Evolutionary conservation across 2,113 vertebrate species (phyloP).

Genomic region (Thinocorus orbignyianus): DNA sequence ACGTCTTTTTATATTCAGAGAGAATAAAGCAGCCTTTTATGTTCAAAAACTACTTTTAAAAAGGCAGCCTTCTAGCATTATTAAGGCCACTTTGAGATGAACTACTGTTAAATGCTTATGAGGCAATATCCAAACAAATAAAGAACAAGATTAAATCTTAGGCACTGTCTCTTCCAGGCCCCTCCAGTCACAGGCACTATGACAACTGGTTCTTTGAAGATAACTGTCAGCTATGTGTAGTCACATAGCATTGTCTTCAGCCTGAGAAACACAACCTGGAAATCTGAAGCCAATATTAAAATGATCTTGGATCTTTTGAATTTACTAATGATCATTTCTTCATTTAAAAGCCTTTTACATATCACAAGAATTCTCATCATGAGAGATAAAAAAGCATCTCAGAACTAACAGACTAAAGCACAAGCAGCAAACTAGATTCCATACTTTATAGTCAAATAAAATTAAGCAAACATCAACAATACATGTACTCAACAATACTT

Average conservation of each 20-base stretch:
- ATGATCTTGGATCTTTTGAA: not conserved
- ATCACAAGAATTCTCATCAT: not conserved
- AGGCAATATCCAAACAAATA: not conserved
- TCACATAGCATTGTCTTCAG: not conserved
- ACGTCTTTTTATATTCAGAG: not conserved
- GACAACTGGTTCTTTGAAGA: slow-evolving; percentile 1
- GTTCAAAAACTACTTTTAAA: not conserved
- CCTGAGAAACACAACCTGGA: not conserved
- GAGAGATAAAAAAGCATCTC: not conserved
- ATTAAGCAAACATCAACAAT: not conserved
- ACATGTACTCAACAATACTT: not conserved
- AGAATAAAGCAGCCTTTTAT: not conserved
- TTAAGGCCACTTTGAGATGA: not conserved
- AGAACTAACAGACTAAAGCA: not conserved
- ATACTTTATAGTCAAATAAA: not conserved
- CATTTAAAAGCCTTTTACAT: not conserved
- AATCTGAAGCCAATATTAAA: not conserved
- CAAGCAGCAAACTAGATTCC: not conserved
- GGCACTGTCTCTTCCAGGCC: not conserved
- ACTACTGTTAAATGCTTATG: not conserved
- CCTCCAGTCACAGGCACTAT: not conserved
- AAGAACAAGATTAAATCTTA: not conserved
- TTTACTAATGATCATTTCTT: not conserved
- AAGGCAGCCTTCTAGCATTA: not conserved
- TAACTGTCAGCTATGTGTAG: not conserved